Evolutionary conservation across 1,140 invertebrate genomes (phyloP).

Genomic region (Anoplophora glabripennis): DNA sequence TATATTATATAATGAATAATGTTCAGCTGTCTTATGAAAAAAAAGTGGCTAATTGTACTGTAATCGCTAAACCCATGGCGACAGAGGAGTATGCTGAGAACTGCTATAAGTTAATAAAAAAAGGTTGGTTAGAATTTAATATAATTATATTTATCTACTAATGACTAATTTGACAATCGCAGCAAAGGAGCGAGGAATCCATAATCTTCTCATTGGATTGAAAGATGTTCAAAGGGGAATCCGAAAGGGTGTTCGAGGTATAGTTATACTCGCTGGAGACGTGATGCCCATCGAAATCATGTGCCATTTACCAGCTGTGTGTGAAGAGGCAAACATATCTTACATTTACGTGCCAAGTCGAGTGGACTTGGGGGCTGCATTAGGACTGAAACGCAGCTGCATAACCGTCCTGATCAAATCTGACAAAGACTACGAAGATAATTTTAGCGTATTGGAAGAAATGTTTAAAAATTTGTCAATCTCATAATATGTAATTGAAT

Average conservation of each 20-base stretch:
- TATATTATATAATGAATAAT: too few relatives aligned
- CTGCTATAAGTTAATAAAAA: conserved; percentile 90
- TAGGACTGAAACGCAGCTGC: conserved; percentile 82
- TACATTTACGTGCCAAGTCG: conserved; percentile 90
- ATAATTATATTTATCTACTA: background rate
- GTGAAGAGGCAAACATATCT: conserved; percentile 87
- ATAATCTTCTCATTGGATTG: conserved; percentile 69
- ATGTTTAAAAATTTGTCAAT: too few relatives aligned
- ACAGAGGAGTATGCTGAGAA: conserved; percentile 88
- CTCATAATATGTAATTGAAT: too few relatives aligned
- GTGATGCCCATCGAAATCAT: conserved; percentile 94
- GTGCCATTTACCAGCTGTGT: conserved; percentile 91
- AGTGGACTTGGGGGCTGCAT: conserved; percentile 81
- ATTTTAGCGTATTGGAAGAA: conserved; percentile 66
- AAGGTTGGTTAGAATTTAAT: conserved; percentile 59
- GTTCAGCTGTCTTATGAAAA: conserved; percentile 61
- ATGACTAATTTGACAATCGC: conserved; percentile 28
- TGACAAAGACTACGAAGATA: conserved; percentile 76
- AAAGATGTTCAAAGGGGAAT: conserved; percentile 87
- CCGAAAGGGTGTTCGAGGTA: conserved; percentile 82
- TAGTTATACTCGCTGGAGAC: conserved; percentile 92
- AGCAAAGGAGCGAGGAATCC: conserved; percentile 75
- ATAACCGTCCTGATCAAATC: conserved; percentile 82
- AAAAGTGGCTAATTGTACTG: conserved; percentile 69
- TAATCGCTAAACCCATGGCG: conserved; percentile 90